A percentile compares a stretch with the other conserved stretches of the same genome.
These are phyloP conservation scores for Siniperca obscura DNA, from an alignment of 2,797 vertebrate genomes.

Conservation along the genomic window DNA sequence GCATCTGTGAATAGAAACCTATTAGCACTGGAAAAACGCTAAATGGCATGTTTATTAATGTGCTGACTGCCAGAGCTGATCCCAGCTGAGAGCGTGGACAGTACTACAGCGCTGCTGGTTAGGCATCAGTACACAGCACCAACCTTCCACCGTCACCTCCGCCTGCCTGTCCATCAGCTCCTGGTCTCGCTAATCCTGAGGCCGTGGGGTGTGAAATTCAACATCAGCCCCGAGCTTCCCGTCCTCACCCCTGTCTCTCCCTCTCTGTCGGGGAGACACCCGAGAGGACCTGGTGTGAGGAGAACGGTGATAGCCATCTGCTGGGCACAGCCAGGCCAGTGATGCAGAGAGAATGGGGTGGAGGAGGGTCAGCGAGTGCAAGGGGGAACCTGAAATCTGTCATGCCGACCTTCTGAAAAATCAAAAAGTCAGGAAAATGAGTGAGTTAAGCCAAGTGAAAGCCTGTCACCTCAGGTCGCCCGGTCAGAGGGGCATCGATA, in stretches of 20 bases:
- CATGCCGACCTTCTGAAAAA: slow-evolving; percentile 3
- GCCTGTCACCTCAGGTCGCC: background rate
- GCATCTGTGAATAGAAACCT: background rate
- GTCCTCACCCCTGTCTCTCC: background rate
- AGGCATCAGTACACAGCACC: slow-evolving; percentile 30
- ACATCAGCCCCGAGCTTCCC: slow-evolving; percentile 51
- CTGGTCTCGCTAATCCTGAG: slow-evolving; percentile 62
- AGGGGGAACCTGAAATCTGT: slow-evolving; percentile 13
- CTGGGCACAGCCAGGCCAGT: slow-evolving; percentile 35
- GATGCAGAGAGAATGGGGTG: slow-evolving; percentile 50
- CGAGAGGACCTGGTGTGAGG: slow-evolving; percentile 2
- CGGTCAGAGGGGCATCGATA: too few relatives aligned
- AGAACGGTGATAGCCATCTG: slow-evolving; percentile 56
- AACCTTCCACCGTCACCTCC: slow-evolving; percentile 25
- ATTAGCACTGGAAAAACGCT: background rate
- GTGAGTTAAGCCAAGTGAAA: slow-evolving; percentile 1
- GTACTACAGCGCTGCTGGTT: slow-evolving; percentile 15
- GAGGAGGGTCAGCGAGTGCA: slow-evolving; percentile 13
- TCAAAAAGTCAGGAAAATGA: background rate
- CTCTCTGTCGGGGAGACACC: slow-evolving; percentile 27
- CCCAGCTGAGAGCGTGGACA: background rate
- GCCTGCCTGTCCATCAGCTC: slow-evolving; percentile 59
- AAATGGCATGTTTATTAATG: background rate
- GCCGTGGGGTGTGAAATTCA: slow-evolving; percentile 72
- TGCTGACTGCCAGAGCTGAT: background rate